phyloP scores from a whole-genome alignment of 1,140 invertebrate genomes.

The Caenorhabditis remanei region DNA sequence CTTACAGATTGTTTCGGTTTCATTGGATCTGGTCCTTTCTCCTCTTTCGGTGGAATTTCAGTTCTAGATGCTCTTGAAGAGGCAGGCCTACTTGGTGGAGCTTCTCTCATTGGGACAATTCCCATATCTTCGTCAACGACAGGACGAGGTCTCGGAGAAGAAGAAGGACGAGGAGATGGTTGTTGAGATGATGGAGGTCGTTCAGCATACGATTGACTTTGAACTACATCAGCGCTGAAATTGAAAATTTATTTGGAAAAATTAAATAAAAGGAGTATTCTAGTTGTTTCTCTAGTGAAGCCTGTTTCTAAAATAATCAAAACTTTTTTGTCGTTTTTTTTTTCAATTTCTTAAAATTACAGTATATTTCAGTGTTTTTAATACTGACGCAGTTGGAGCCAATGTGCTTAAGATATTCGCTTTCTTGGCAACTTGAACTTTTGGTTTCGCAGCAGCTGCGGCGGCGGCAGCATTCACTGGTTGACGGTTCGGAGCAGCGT shows the following conservation, averaged over 20 bases:
- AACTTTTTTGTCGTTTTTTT: neutral
- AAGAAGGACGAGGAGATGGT: constrained; percentile 32
- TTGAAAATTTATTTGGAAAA: neutral
- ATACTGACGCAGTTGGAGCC: constrained; percentile 65
- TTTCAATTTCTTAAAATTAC: neutral
- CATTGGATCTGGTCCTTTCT: constrained; percentile 70
- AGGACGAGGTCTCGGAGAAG: constrained; percentile 61
- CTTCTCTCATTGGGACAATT: constrained; percentile 71
- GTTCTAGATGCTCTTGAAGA: constrained; percentile 43
- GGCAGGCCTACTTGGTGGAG: constrained; percentile 19
- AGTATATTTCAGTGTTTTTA: neutral
- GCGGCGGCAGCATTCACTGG: constrained; percentile 77
- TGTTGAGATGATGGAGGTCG: constrained; percentile 58
- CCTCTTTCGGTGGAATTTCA: constrained; percentile 54
- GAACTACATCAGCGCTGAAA: neutral
- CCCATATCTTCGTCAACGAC: constrained; percentile 77
- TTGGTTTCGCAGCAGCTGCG: constrained; percentile 72
- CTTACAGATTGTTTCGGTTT: constrained; percentile 69
- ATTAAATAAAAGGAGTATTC: neutral
- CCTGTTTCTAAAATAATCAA: no score
- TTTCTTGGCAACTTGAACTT: constrained; percentile 76
- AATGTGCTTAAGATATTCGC: constrained; percentile 76
- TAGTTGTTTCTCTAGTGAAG: neutral
- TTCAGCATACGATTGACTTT: constrained; percentile 60
- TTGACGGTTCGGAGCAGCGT: constrained; percentile 74